Evolutionary conservation across 2,797 vertebrate species (phyloP).

Genomic region (Bucorvus abyssinicus): DNA sequence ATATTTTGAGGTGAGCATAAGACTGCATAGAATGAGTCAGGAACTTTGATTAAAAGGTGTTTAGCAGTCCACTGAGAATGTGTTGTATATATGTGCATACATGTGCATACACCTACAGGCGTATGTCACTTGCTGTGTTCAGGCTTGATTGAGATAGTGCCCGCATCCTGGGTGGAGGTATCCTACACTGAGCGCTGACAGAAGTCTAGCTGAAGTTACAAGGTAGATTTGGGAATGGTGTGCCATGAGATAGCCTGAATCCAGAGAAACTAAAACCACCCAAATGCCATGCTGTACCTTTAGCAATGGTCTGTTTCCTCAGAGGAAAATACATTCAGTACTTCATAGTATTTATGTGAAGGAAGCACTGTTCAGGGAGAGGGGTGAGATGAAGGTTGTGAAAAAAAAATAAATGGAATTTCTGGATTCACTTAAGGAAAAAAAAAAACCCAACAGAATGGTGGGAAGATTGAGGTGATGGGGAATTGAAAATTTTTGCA

Average conservation of each 20-base stretch:
- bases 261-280: background rate
- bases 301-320: background rate
- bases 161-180: background rate
- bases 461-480: background rate
- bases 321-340: background rate
- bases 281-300: background rate
- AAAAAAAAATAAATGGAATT: background rate
- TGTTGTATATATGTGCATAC: accelerated
- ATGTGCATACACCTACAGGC: background rate
- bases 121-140: background rate
- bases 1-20: background rate
- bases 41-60: background rate
- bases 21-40: background rate
- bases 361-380: background rate
- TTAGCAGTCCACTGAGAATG: background rate
- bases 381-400: background rate
- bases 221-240: background rate
- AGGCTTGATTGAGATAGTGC: accelerated
- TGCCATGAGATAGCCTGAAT: background rate
- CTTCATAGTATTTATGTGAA: background rate
- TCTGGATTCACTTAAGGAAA: background rate
- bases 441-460: background rate
- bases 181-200: background rate
- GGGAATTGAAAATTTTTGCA: background rate
- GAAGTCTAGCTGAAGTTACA: background rate